Evolutionary conservation across 2,113 vertebrate species (phyloP).

Genomic region (Mustelus asterias): DNA sequence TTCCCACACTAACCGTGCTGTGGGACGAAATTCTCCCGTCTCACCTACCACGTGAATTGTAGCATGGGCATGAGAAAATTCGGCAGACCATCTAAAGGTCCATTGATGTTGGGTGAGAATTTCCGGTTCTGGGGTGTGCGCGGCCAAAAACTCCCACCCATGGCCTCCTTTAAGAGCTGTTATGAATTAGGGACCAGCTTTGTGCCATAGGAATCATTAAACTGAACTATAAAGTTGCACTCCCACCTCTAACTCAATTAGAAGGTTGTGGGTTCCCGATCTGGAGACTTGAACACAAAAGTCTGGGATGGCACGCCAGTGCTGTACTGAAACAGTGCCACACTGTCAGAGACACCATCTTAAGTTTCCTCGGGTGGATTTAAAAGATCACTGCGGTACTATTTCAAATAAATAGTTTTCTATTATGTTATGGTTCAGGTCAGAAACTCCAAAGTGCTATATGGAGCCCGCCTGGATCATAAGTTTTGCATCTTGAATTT

Average conservation of each 20-base stretch:
- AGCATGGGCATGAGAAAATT: too few species aligned
- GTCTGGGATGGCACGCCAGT: background rate
- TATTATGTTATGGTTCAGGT: too few species aligned
- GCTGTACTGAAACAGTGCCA: background rate
- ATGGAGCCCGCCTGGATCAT: too few species aligned
- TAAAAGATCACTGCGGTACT: background rate
- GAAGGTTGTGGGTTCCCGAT: background rate
- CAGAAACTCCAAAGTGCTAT: too few species aligned
- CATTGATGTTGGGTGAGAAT: too few species aligned
- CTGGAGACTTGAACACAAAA: background rate
- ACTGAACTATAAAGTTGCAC: background rate
- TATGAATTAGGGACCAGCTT: background rate
- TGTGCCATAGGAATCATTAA: background rate
- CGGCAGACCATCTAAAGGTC: too few species aligned
- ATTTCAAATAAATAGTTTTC: background rate
- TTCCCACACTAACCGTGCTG: background rate
- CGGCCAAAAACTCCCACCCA: too few species aligned
- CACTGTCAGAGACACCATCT: background rate
- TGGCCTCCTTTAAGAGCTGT: background rate
- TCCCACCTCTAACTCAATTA: background rate
- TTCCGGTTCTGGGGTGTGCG: too few species aligned
- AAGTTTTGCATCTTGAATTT: too few species aligned
- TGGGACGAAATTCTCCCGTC: too few species aligned
- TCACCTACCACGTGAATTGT: too few species aligned
- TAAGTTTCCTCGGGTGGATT: background rate